A percentile compares a stretch with the other conserved stretches of the same genome.
Evolutionary conservation across 1,140 invertebrate genomes (phyloP).

Genomic region (Leptopilina boulardi): DNA sequence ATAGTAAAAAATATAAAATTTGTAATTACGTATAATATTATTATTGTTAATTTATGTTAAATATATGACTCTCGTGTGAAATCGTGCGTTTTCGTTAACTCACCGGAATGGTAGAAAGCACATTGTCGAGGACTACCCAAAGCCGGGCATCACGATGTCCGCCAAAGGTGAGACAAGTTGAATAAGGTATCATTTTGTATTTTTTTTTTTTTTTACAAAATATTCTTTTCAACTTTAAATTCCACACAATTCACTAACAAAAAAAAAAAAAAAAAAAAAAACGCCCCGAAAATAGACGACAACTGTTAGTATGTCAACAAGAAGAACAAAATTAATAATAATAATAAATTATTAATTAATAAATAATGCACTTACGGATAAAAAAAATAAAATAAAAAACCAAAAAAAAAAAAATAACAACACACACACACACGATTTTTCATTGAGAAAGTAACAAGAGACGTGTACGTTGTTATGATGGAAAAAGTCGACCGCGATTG

Average conservation of each 20-base stretch:
- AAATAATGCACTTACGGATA: too few species aligned
- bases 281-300: too few species aligned
- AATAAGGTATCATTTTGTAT: constrained; percentile 59
- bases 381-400: too few species aligned
- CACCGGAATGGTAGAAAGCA: constrained; percentile 54
- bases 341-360: too few species aligned
- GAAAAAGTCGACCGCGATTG: constrained; percentile 8
- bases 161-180: constrained; percentile 61
- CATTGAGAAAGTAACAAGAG: background rate
- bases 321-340: too few species aligned
- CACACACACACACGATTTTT: too few species aligned
- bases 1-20: too few species aligned
- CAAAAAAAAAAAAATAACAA: background rate
- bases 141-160: constrained; percentile 53
- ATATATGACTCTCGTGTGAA: background rate
- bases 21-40: too few species aligned
- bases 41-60: too few species aligned
- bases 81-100: constrained; percentile 48
- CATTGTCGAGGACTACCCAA: constrained; percentile 53
- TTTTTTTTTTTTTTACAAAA: background rate
- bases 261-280: background rate
- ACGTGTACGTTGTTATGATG: background rate
- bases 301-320: too few species aligned
- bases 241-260: background rate
- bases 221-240: background rate